phyloP scores from a whole-genome alignment of 2,113 vertebrate genomes.

The Benitochromis conjunctus region DNA sequence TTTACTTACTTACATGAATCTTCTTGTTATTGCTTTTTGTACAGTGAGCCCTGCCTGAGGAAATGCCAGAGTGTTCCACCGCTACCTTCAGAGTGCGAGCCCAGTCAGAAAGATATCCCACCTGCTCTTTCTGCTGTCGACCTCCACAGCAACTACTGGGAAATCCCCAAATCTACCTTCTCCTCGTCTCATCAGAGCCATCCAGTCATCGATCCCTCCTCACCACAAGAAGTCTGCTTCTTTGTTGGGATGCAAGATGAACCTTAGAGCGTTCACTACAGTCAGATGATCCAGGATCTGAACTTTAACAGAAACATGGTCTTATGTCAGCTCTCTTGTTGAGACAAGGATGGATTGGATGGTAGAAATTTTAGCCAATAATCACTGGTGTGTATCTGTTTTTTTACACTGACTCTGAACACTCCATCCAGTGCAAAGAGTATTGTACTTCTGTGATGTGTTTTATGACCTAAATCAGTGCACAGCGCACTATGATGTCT shows the following conservation, averaged over 20 bases:
- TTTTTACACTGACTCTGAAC: neutral
- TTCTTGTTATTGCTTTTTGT: neutral
- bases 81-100: constrained; percentile 17
- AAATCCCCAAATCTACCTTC: constrained; percentile 42
- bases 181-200: neutral
- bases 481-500: neutral
- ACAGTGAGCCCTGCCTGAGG: constrained; percentile 57
- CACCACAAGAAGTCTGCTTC: constrained; percentile 54
- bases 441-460: neutral
- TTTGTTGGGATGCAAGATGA: constrained; percentile 49
- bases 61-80: constrained; percentile 71
- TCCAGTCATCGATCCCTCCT: neutral
- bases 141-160: constrained; percentile 75
- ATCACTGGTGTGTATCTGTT: neutral
- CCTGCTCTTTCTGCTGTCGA: constrained; percentile 64
- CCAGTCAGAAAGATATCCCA: constrained; percentile 19
- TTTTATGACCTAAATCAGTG: neutral
- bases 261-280: neutral
- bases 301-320: neutral
- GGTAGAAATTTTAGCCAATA: neutral
- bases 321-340: neutral
- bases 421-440: neutral
- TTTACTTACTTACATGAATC: neutral
- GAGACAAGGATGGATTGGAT: neutral
- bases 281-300: neutral